A percentile compares a stretch with the other conserved stretches of the same genome.
Conservation (phyloP, 2,113 vertebrate genomes). For the Erythrocercus mccallii region DNA sequence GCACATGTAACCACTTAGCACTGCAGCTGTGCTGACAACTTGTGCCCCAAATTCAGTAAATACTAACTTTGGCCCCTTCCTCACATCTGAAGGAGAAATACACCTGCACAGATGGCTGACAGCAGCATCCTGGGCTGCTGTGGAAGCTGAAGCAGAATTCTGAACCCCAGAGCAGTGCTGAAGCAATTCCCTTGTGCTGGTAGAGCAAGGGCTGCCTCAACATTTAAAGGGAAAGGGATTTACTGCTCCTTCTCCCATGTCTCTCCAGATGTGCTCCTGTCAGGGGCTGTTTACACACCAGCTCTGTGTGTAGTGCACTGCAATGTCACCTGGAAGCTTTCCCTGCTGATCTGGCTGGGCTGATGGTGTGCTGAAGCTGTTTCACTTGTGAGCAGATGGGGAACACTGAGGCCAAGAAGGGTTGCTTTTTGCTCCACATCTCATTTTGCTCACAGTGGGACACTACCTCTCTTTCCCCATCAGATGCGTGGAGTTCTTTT, state of each 20-base stretch:
- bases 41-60: not conserved
- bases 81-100: not conserved
- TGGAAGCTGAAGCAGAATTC: not conserved
- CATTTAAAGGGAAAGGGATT: not conserved
- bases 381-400: not conserved
- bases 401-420: not conserved
- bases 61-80: not conserved
- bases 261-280: not conserved
- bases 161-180: not conserved
- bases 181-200: not conserved
- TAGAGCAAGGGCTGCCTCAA: not conserved
- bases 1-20: not conserved
- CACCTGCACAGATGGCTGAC: not conserved
- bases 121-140: not conserved
- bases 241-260: not conserved
- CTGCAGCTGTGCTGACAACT: not conserved
- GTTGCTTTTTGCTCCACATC: not conserved
- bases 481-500: not conserved
- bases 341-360: not conserved
- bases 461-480: not conserved
- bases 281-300: not conserved
- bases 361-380: not conserved
- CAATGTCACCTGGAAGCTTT: not conserved
- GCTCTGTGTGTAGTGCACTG: not conserved
- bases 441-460: not conserved